Conservation (phyloP, 2,113 vertebrate genomes). For the Microtus pennsylvanicus region DNA sequence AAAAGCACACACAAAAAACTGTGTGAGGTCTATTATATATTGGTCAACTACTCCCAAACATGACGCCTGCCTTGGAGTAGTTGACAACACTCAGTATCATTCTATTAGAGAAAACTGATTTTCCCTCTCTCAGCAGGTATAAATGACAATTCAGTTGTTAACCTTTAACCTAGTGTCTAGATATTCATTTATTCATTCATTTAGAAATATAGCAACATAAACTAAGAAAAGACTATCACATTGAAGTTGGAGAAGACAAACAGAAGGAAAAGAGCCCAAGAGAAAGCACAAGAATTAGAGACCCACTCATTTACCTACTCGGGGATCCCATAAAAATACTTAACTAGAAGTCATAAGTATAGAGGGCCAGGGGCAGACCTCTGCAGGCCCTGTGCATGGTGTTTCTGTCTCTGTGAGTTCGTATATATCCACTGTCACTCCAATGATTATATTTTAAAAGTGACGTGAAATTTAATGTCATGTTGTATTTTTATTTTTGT, state of each 20-base stretch:
- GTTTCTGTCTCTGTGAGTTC: not conserved
- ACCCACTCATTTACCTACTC: not conserved
- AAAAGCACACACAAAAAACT: not conserved
- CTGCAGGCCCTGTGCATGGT: not conserved
- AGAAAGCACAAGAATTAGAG: not conserved
- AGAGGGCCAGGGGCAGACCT: no score
- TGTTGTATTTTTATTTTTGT: not conserved
- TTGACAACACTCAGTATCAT: not conserved
- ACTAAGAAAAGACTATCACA: not conserved
- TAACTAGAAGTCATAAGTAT: not conserved
- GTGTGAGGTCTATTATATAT: no score
- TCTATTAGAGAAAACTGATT: not conserved
- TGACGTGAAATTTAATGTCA: conserved; percentile 23
- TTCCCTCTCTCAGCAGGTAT: not conserved
- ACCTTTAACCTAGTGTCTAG: not conserved
- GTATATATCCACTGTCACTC: not conserved
- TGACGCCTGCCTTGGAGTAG: not conserved
- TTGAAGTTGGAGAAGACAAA: not conserved
- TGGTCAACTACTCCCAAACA: not conserved
- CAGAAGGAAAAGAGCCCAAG: not conserved
- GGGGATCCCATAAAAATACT: not conserved
- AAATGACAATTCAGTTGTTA: not conserved
- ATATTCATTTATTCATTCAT: not conserved
- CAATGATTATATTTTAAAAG: not conserved
- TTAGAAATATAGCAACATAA: not conserved